Evolutionary conservation across 2,888 invertebrate species (phyloP).

Genomic region (Heliconius aoede): DNA sequence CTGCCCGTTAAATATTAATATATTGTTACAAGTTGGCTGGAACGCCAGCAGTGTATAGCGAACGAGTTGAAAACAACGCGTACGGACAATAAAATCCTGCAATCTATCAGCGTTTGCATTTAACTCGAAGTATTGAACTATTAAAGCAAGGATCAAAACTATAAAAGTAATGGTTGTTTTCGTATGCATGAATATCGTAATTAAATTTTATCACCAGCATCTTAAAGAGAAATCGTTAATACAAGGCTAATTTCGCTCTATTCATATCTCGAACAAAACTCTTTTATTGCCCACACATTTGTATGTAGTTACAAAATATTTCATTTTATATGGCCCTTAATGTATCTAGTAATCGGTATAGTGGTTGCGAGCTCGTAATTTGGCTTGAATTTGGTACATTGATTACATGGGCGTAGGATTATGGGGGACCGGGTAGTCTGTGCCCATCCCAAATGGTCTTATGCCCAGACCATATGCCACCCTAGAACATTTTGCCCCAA

Average conservation of each 20-base stretch:
- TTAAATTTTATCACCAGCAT: slow-evolving; percentile 69
- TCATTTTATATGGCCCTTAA: slow-evolving; percentile 11
- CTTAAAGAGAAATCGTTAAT: slow-evolving; percentile 60
- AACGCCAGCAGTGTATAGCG: neutral
- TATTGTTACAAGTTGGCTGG: slow-evolving; percentile 24
- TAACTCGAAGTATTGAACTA: slow-evolving; percentile 56
- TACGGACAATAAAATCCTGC: slow-evolving; percentile 32
- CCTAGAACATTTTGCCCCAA: no score
- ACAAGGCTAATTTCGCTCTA: slow-evolving; percentile 58
- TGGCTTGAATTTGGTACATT: neutral
- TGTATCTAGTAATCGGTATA: slow-evolving; percentile 1
- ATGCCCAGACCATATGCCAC: no score
- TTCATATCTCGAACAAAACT: slow-evolving; percentile 50
- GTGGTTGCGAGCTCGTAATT: neutral
- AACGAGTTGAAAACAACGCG: slow-evolving; percentile 23
- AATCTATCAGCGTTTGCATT: slow-evolving; percentile 44
- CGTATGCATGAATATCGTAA: slow-evolving; percentile 58
- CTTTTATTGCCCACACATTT: slow-evolving; percentile 41
- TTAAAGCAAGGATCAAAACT: slow-evolving; percentile 63
- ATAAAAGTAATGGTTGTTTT: slow-evolving; percentile 60
- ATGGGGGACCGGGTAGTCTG: no score
- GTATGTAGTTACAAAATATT: slow-evolving; percentile 17
- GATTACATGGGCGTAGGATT: neutral
- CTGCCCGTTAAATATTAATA: slow-evolving; percentile 23
- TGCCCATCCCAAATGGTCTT: no score